Evolutionary conservation across 1,140 invertebrate species (phyloP).

Genomic region (Samia ricini): DNA sequence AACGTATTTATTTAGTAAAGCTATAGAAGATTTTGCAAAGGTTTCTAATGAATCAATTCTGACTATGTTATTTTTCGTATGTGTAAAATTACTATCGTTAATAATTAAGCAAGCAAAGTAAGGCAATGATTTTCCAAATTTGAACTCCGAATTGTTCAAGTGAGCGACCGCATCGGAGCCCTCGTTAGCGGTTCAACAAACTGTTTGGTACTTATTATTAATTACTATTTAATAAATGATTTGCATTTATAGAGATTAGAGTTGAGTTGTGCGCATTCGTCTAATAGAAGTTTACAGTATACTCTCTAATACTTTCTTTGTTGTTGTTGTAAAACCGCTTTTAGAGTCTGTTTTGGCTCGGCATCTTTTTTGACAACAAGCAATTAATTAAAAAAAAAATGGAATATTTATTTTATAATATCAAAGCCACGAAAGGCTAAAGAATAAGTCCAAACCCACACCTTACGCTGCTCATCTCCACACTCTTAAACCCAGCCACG

Average conservation of each 20-base stretch:
- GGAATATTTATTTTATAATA: too few species aligned
- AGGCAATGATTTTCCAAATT: neutral
- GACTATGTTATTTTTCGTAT: too few species aligned
- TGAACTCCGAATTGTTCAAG: neutral
- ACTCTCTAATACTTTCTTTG: neutral
- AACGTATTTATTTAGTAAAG: too few species aligned
- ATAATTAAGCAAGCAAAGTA: neutral
- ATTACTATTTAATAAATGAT: neutral
- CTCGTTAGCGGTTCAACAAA: neutral
- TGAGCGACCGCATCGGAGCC: neutral
- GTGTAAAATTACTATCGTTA: neutral
- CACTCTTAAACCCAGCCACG: too few species aligned
- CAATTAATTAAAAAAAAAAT: too few species aligned
- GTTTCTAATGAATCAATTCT: too few species aligned
- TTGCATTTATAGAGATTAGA: neutral
- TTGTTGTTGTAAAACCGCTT: neutral
- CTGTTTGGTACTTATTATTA: neutral
- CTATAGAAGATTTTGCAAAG: too few species aligned
- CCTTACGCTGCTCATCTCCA: too few species aligned
- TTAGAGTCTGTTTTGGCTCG: neutral
- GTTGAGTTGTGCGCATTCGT: neutral
- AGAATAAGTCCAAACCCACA: too few species aligned
- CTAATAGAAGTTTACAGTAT: neutral
- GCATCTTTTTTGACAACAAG: too few species aligned
- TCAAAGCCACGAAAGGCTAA: too few species aligned